Evolutionary conservation across 2,113 vertebrate genomes (phyloP), one percentile per base, ranked within the genome.

Genomic region (Heptranchias perlo): DNA sequence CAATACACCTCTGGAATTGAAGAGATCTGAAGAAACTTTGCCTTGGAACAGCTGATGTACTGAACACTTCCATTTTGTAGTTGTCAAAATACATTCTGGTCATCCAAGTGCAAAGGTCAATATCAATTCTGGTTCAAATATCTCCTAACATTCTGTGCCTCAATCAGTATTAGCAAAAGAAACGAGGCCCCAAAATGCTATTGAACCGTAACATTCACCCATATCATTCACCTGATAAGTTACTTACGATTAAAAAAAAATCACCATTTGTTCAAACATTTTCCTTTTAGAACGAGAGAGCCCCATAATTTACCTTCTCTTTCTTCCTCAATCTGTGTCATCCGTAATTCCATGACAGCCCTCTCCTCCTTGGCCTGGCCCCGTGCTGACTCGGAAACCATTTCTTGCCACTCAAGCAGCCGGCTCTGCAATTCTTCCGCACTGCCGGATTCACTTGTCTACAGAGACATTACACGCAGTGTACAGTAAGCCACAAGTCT

Each of bases 301-400:
- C 47, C 5, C 64, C 64, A 49, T 69, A 96, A 96, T 97, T 98
- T 97, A 99, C 99, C 99, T 98, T 99, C 99, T 98, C 98, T 97
- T 96, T 99, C 99, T 96, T 99, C 98, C 97, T 99, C 99, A 96
- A 99, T 98, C 97, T 99, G 98, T 97, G 97, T 98, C 97, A 99
- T 98, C 84, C 98, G 97, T 95, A 99, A 97, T 14, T 96, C 97
- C 97, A 98, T 97, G 67, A 97, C 97, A 39, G 97, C 97, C 96
- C 98, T 99, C 97, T 98, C 98, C 96, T 98, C 98, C 89, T 97
- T 96, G 96, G 97, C 98, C 94, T 97, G 98, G 96, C 98, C 98
- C 0, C 96, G 97, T 96, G 98, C 98, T 0, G 98, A 97, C 96
- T 98, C 98, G 0, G 98, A 96, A 0, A 98, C 97, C 96, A 97